Evolutionary conservation across 2,888 invertebrate genomes (phyloP), one percentile per base, ranked within the genome.

Genomic region (Nephrocerus scutellatus): DNA sequence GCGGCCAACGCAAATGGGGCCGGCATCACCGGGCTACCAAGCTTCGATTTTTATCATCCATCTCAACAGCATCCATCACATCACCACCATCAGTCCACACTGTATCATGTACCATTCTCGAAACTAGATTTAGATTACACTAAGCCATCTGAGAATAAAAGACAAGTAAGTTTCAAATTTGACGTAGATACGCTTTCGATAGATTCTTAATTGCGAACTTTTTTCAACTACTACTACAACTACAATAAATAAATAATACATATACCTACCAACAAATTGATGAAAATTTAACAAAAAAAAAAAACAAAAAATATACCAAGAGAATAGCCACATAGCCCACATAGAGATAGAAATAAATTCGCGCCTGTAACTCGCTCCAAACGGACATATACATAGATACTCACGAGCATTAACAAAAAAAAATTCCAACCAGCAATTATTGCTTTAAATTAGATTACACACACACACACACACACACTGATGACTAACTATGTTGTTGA

Each of bases 141-240:
- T 57, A 69, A 68, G 65, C 67, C 66, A 59, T 57, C 59, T 57
- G 68, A 69, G 61, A 61, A 60, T 58, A 69, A 69, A 59, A 66
- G 68, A 66, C 68, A 69, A 69, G 68, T 69, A 69, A 69, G 68
- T 69, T 69, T 69, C 62, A 69, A 69, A 66, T 69, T 69, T 68
- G 68, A 69, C 57, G 69, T 69, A 66, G 68, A 69, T 60, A 66
- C 67, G 60, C 62, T 69, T 57, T 69, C 69, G 51, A 57, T 69
- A 65, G 69, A 69, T 56, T 69, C 68, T 55, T 68, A 67, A 60
- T n/a, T n/a, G 56, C 45, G 46, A 40, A 41, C 36, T 14, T 23
- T 35, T 16, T 25, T 13, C 19, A 30, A 21, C 25, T 20, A 12
- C 26, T 19, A 23, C 14, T 22, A 24, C 25, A 31, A 29, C 21